A percentile compares a stretch with the other conserved stretches of the same genome.
Evolutionary conservation across 2,113 vertebrate genomes (phyloP).

Genomic region (Dicentrarchus labrax): DNA sequence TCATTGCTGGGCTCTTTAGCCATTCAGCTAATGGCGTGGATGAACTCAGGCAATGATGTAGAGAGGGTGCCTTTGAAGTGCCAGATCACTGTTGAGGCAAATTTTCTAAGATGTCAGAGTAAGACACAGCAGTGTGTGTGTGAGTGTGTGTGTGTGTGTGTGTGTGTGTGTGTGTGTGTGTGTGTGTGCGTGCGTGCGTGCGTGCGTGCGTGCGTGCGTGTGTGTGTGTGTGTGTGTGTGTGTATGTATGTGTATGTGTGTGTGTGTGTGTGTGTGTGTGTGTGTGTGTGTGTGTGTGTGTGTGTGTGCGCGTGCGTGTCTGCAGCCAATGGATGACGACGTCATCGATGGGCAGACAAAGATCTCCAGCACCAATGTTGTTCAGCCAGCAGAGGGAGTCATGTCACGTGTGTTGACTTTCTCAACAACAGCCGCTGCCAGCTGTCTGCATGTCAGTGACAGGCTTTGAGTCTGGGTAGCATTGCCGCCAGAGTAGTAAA

Average conservation of each 20-base stretch:
- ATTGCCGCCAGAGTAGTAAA: neutral
- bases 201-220: conserved; percentile 1
- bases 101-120: conserved; percentile 40
- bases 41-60: conserved; percentile 57
- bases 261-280: neutral
- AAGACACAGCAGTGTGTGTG: conserved; percentile 6
- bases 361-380: conserved; percentile 28
- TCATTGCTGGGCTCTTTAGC: conserved; percentile 55
- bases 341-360: conserved; percentile 52
- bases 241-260: conserved; percentile 15
- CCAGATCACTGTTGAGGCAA: conserved; percentile 43
- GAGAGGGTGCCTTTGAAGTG: conserved; percentile 67
- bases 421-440: conserved; percentile 10
- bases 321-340: conserved; percentile 56
- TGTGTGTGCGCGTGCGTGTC: conserved; percentile 26
- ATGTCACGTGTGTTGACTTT: conserved; percentile 20
- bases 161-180: conserved; percentile 2
- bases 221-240: conserved; percentile 28
- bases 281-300: conserved; percentile 1
- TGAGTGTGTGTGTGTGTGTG: conserved; percentile 38
- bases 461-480: neutral
- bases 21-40: conserved; percentile 62
- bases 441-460: conserved; percentile 26
- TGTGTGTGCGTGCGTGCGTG: conserved; percentile 34
- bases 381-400: conserved; percentile 70